Evolutionary conservation across 2,113 vertebrate genomes (phyloP).

Genomic region (Merops nubicus): DNA sequence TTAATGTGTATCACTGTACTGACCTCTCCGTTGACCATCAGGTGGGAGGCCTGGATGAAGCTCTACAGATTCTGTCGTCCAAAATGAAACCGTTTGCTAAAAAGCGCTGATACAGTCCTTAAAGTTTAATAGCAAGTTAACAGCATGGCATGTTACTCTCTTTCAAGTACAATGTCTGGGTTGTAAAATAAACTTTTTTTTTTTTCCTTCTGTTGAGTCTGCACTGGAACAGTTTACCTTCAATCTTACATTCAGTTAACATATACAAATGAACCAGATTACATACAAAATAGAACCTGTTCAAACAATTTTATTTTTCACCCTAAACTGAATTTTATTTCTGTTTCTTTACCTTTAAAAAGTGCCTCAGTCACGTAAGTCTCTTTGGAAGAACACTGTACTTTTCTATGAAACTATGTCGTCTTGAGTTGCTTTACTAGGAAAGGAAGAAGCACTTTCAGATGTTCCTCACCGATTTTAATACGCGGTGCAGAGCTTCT

Average conservation of each 20-base stretch:
- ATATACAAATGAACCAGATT: background rate
- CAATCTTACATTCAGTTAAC: background rate
- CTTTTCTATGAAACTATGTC: background rate
- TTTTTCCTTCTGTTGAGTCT: background rate
- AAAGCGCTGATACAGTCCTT: background rate
- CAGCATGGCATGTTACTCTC: background rate
- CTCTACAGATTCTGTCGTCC: background rate
- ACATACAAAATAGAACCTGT: background rate
- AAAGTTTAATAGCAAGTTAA: background rate
- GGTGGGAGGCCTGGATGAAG: background rate
- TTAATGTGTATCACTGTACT: accelerated
- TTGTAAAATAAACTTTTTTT: background rate
- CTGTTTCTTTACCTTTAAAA: background rate
- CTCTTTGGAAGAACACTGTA: background rate
- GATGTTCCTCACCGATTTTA: background rate
- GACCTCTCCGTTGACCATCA: background rate
- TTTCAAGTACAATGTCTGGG: background rate
- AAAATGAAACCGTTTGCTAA: background rate
- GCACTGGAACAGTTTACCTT: background rate
- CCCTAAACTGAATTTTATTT: background rate
- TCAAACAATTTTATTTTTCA: background rate
- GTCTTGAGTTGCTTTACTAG: background rate
- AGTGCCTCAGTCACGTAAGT: background rate
- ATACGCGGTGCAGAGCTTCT: background rate
- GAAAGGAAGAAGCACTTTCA: no score